A percentile compares a stretch with the other conserved stretches of the same genome.
Conservation (phyloP, 2,888 invertebrate genomes). For the Drymonia ruficornis region DNA sequence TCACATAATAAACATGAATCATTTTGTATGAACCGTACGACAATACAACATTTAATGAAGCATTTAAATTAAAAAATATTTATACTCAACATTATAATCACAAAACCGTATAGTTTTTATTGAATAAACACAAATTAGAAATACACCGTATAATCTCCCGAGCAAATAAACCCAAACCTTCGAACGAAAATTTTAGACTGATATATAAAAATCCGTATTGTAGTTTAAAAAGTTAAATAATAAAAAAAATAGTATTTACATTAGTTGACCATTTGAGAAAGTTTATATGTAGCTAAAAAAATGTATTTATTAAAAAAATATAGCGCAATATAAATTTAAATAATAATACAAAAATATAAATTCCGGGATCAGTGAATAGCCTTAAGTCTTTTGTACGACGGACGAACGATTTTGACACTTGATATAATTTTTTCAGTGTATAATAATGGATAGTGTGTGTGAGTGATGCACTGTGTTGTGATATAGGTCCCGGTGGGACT, state of each 20-base stretch:
- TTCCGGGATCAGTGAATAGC: constrained; percentile 79
- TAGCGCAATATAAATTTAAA: constrained; percentile 54
- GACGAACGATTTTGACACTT: constrained; percentile 74
- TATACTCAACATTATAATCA: constrained; percentile 74
- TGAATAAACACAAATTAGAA: constrained; percentile 62
- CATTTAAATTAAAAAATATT: constrained; percentile 51
- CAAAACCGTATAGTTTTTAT: constrained; percentile 60
- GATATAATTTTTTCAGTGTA: constrained; percentile 54
- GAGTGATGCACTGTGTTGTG: constrained; percentile 48
- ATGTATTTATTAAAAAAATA: constrained; percentile 55
- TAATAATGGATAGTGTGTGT: constrained; percentile 56
- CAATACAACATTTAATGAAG: constrained; percentile 57
- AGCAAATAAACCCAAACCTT: constrained; percentile 76
- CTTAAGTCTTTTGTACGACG: constrained; percentile 73
- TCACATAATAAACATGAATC: constrained; percentile 50
- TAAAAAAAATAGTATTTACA: constrained; percentile 80
- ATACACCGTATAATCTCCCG: constrained; percentile 64
- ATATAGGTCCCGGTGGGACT: constrained; percentile 50
- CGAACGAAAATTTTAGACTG: constrained; percentile 83
- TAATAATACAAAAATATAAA: constrained; percentile 63
- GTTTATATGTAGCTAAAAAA: constrained; percentile 65
- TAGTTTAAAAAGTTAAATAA: constrained; percentile 45
- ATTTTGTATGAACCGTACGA: constrained; percentile 62
- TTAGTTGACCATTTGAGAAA: constrained; percentile 84
- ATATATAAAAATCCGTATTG: constrained; percentile 79